These are phyloP conservation scores for Gymnothorax reevesii DNA, from an alignment of 2,797 vertebrate species.

Conservation along the genomic window DNA sequence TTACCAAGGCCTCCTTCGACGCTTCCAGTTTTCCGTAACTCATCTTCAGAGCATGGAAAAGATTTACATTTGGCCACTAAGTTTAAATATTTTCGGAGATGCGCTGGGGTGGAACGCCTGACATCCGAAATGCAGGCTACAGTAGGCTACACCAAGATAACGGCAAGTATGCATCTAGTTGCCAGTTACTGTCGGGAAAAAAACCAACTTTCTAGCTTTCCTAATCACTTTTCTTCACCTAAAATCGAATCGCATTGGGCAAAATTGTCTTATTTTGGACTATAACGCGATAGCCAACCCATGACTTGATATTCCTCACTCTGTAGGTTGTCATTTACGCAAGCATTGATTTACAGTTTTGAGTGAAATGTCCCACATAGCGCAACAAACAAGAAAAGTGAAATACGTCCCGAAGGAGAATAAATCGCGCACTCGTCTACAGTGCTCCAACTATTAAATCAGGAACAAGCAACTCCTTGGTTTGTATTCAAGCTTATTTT, in stretches of 20 bases:
- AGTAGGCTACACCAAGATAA: not conserved
- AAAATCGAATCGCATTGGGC: not conserved
- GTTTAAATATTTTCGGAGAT: not conserved
- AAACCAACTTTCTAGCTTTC: not conserved
- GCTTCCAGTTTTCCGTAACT: not conserved
- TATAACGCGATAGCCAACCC: not conserved
- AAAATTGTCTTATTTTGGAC: not conserved
- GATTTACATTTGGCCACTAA: not conserved
- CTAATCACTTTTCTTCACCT: not conserved
- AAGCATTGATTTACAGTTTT: not conserved
- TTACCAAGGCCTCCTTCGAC: not conserved
- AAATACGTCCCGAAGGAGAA: not conserved
- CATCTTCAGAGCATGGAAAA: not conserved
- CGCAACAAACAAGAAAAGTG: not conserved
- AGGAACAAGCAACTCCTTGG: not conserved
- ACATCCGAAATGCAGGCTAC: not conserved
- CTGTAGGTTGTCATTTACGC: not conserved
- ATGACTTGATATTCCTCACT: not conserved
- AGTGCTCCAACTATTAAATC: not conserved
- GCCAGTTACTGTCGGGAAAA: not conserved
- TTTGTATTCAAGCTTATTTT: not conserved
- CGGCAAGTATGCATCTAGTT: not conserved
- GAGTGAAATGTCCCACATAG: not conserved
- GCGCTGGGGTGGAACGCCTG: not conserved
- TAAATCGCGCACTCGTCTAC: not conserved